A percentile compares a stretch with the other conserved stretches of the same genome.
phyloP scores from a whole-genome alignment of 2,888 invertebrate species.

The Dichetophora obliterata region DNA sequence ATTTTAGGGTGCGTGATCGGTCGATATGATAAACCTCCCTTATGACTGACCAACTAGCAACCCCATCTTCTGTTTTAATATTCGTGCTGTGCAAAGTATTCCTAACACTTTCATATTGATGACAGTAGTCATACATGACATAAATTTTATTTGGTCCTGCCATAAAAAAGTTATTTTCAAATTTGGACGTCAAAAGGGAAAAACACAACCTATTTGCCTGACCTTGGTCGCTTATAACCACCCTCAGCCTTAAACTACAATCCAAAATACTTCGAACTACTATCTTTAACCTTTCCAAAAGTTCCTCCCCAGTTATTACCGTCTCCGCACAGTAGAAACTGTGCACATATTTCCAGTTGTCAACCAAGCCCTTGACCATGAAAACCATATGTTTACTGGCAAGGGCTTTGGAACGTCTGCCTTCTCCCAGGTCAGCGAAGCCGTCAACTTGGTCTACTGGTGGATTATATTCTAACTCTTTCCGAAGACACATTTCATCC shows the following conservation, averaged over 20 bases:
- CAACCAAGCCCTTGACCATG: constrained; percentile 12
- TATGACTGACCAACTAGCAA: not conserved
- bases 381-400: constrained; percentile 1
- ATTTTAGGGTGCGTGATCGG: too few species aligned
- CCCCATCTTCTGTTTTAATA: not conserved
- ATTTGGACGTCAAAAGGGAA: not conserved
- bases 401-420: not conserved
- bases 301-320: constrained; percentile 4
- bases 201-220: too few species aligned
- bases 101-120: not conserved
- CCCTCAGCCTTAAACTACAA: constrained; percentile 2
- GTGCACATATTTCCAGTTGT: constrained; percentile 18
- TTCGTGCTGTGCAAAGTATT: not conserved
- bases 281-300: not conserved
- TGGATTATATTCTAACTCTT: too few species aligned
- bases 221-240: not conserved
- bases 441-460: not conserved
- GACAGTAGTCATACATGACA: constrained; percentile 8
- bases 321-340: constrained; percentile 11
- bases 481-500: too few species aligned
- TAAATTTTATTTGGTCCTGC: not conserved
- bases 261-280: constrained; percentile 8
- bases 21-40: too few species aligned
- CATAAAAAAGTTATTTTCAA: not conserved
- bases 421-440: not conserved